Conservation (phyloP, 2,888 invertebrate genomes). For the Folsomia manolachei region DNA sequence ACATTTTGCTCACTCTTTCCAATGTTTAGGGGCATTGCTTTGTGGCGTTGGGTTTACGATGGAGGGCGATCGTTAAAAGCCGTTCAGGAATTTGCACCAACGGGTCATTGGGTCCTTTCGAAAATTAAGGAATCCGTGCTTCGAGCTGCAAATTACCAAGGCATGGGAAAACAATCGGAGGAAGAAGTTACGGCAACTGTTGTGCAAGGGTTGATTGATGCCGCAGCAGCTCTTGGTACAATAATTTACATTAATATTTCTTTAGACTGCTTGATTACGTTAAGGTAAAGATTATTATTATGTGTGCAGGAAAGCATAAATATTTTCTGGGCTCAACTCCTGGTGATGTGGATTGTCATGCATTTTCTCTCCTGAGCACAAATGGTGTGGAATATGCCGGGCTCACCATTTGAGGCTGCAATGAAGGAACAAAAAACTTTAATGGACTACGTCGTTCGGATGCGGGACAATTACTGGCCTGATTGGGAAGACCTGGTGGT, state of each 20-base stretch:
- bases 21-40: slow-evolving; percentile 37
- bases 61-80: slow-evolving; percentile 39
- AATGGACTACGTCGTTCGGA: slow-evolving; percentile 39
- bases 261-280: not conserved
- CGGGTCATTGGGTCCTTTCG: slow-evolving; percentile 19
- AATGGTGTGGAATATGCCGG: slow-evolving; percentile 53
- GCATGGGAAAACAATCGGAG: slow-evolving; percentile 35
- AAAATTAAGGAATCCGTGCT: slow-evolving; percentile 30
- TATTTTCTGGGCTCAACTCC: slow-evolving; percentile 47
- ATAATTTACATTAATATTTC: too few relatives aligned
- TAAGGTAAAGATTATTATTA: too few relatives aligned
- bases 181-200: slow-evolving; percentile 39
- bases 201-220: slow-evolving; percentile 40
- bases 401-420: slow-evolving; percentile 48
- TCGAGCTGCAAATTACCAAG: slow-evolving; percentile 43
- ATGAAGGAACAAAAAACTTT: slow-evolving; percentile 36
- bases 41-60: slow-evolving; percentile 50
- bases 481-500: slow-evolving; percentile 40
- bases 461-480: slow-evolving; percentile 45
- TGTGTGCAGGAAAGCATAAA: slow-evolving; percentile 45
- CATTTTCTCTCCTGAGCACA: slow-evolving; percentile 55
- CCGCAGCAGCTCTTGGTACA: slow-evolving; percentile 39
- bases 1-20: too few relatives aligned
- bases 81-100: slow-evolving; percentile 37
- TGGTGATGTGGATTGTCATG: slow-evolving; percentile 53